Evolutionary conservation across 1,140 invertebrate genomes (phyloP).

Genomic region (Temnothorax longispinosus): DNA sequence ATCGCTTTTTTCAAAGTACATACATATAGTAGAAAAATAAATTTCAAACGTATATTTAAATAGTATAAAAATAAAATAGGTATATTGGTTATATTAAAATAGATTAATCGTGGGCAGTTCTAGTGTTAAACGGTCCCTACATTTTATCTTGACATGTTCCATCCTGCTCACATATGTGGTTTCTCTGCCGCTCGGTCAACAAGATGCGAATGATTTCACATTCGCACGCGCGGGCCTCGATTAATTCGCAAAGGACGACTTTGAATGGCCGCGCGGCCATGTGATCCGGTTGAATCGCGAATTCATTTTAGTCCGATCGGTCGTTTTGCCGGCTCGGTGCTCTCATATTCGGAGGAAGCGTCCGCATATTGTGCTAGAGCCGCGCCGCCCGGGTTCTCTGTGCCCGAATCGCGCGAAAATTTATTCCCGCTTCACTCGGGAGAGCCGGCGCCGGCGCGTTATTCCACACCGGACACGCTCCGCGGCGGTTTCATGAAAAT

Average conservation of each 20-base stretch:
- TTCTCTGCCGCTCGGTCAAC: background rate
- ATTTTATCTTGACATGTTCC: background rate
- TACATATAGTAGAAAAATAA: no score
- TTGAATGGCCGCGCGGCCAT: background rate
- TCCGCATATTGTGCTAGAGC: constrained; percentile 9
- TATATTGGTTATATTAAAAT: background rate
- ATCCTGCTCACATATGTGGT: background rate
- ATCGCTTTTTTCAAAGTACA: background rate
- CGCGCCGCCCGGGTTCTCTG: background rate
- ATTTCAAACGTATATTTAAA: background rate
- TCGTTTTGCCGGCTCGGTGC: constrained; percentile 45
- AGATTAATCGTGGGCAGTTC: background rate
- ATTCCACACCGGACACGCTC: constrained; percentile 63
- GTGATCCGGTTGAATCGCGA: background rate
- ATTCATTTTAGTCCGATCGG: constrained; percentile 45
- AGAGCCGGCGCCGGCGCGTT: constrained; percentile 33
- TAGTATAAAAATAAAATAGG: background rate
- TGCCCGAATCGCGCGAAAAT: constrained; percentile 56
- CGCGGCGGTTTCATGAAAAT: constrained; percentile 69
- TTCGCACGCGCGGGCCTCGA: background rate
- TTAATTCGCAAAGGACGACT: constrained; percentile 36
- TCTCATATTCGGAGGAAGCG: constrained; percentile 45
- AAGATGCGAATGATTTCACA: background rate
- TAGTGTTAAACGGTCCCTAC: background rate
- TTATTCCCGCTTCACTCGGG: constrained; percentile 54